Evolutionary conservation across 2,113 vertebrate species (phyloP).

Genomic region (Nyctereutes procyonoides): DNA sequence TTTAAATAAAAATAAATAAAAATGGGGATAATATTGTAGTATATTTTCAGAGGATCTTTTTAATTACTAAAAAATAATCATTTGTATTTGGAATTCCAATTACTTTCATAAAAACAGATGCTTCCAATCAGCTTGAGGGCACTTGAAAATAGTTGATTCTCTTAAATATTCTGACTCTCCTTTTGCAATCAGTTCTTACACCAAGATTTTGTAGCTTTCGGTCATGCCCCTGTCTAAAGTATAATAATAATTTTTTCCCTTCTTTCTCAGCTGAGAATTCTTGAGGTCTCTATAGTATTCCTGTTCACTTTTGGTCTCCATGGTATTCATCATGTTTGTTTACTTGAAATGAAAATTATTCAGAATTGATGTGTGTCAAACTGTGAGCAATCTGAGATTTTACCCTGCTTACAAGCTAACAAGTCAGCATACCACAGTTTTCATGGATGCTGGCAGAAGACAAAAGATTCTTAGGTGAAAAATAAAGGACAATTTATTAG

Average conservation of each 20-base stretch:
- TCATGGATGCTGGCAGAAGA: not conserved
- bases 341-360: conserved; percentile 50
- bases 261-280: conserved; percentile 27
- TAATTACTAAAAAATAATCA: conserved; percentile 5
- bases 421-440: not conserved
- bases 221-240: not conserved
- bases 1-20: not conserved
- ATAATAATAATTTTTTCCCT: not conserved
- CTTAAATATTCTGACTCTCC: not conserved
- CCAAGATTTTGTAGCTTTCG: not conserved
- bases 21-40: not conserved
- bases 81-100: conserved; percentile 51
- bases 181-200: conserved; percentile 10
- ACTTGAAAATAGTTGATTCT: not conserved
- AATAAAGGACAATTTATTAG: not conserved
- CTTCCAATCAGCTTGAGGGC: not conserved
- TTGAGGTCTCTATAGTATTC: not conserved
- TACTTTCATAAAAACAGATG: not conserved
- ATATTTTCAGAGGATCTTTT: conserved; percentile 48
- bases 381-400: not conserved
- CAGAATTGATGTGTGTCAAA: conserved; percentile 17
- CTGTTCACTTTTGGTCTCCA: not conserved
- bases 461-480: not conserved
- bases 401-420: not conserved
- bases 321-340: not conserved